phyloP scores from a whole-genome alignment of 2,113 vertebrate species.

The Numida meleagris region DNA sequence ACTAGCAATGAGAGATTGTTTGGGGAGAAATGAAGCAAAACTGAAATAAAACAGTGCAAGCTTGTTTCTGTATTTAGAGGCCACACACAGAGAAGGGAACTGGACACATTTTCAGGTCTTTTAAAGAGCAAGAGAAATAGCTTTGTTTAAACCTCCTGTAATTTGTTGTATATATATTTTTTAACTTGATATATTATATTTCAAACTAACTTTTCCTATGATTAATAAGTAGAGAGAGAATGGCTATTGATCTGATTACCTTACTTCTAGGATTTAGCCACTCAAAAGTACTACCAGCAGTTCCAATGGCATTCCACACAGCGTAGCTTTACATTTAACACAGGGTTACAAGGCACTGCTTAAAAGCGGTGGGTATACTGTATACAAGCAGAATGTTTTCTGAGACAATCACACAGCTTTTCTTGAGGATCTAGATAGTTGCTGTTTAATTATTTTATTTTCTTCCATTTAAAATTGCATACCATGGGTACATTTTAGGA shows the following conservation, averaged over 20 bases:
- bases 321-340: neutral
- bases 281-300: neutral
- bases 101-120: constrained; percentile 28
- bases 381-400: neutral
- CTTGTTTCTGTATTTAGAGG: constrained; percentile 72
- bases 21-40: constrained; percentile 79
- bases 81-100: constrained; percentile 73
- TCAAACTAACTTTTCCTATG: constrained; percentile 50
- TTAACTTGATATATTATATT: constrained; percentile 36
- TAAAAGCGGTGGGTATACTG: neutral
- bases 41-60: constrained; percentile 79
- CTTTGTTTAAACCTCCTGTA: constrained; percentile 74
- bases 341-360: neutral
- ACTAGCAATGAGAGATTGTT: constrained; percentile 74
- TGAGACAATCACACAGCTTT: rapidly evolving
- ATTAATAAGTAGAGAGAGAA: constrained; percentile 12
- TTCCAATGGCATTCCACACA: neutral
- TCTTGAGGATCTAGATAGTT: neutral
- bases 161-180: constrained; percentile 57
- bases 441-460: neutral
- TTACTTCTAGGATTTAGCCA: neutral
- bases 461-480: neutral
- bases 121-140: constrained; percentile 64
- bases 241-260: constrained; percentile 3
- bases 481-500: neutral